Evolutionary conservation across 2,113 vertebrate species (phyloP), one percentile per base, ranked within the genome.

Genomic region (chimpanzee (Pan troglodytes)): DNA sequence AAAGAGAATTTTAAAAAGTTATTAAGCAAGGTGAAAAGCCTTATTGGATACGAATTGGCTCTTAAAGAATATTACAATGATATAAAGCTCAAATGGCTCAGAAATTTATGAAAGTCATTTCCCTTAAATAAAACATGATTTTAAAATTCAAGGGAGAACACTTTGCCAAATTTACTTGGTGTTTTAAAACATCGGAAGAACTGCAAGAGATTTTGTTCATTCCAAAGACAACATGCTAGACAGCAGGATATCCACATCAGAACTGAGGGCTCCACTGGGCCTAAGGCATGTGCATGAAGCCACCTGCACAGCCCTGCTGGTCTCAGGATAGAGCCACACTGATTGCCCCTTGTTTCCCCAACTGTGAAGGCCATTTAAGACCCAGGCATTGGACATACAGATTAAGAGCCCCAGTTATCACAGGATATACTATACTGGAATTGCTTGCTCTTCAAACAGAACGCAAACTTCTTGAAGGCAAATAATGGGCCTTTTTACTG

Each of bases 31-130:
- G 95, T 97, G 97, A 97, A 98, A 97, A 97, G 73, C 82, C 94
- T 97, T 98, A 96, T 96, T 98, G 96, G 96, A 98, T 94, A 96
- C 0, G 68, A 97, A 97, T 96, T 93, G 91, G 88, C 97, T 98
- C 96, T 97, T 98, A 97, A 98, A 97, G 94, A 95, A 92, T 98
- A 97, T 97, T 97, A 96, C 84, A 96, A 84, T 97, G 97, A 97
- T 97, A 97, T 95, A 97, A 98, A 97, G 90, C 97, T 96, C 96
- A 97, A 97, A 97, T 98, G 96, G 90, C 88, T 97, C 95, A 97
- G 95, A 97, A 97, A 98, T 96, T 97, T 95, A 98, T 98, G 95
- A 95, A 97, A 98, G 95, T 93, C 94, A 88, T 97, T 96, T 97
- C 78, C 88, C 79, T 97, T 97, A 97, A 98, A 97, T 97, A 98